Evolutionary conservation across 2,888 invertebrate genomes (phyloP).

Genomic region (Drosophila anomalata): DNA sequence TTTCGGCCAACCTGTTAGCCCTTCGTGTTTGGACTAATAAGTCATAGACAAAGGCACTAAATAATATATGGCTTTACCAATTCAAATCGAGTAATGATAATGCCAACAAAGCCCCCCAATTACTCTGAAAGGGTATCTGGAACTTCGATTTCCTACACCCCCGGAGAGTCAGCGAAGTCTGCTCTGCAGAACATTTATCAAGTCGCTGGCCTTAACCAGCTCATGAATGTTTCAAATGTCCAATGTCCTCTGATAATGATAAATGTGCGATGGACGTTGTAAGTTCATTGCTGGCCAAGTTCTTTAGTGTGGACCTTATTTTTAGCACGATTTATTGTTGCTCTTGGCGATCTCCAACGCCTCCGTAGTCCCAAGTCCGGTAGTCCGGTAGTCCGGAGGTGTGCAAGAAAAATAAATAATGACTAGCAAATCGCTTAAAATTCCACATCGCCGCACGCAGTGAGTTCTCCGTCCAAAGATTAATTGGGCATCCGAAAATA

Average conservation of each 20-base stretch:
- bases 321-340: constrained; percentile 48
- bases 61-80: constrained; percentile 45
- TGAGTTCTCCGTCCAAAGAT: constrained; percentile 45
- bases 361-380: not conserved
- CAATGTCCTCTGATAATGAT: constrained; percentile 65
- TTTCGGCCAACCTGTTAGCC: constrained; percentile 68
- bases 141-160: not conserved
- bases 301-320: constrained; percentile 44
- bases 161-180: not conserved
- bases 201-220: constrained; percentile 47
- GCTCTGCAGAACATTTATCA: constrained; percentile 49
- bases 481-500: constrained; percentile 67
- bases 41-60: constrained; percentile 38
- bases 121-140: not conserved
- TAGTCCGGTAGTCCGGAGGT: not conserved
- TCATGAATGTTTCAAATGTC: constrained; percentile 67
- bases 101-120: constrained; percentile 31
- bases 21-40: constrained; percentile 61
- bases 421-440: constrained; percentile 72
- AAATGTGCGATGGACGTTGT: constrained; percentile 48
- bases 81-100: constrained; percentile 67
- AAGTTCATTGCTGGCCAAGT: constrained; percentile 63
- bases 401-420: constrained; percentile 62
- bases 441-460: constrained; percentile 51
- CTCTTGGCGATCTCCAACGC: constrained; percentile 21